Evolutionary conservation across 1,140 invertebrate species (phyloP), one percentile per base, ranked within the genome.

Genomic region (Brachionus rubens): DNA sequence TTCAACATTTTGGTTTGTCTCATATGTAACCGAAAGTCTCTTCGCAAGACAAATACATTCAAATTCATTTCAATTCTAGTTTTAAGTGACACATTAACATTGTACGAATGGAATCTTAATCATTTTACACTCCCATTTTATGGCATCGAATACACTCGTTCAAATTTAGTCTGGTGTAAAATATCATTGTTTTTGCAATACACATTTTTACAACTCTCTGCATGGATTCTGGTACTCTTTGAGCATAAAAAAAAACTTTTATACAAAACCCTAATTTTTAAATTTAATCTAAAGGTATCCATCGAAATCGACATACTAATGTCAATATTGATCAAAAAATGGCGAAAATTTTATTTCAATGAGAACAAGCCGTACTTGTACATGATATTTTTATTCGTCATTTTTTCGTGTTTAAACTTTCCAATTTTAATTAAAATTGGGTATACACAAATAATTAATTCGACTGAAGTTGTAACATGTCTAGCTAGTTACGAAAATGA

Each of bases 61-160:
- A 72, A 50, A n/a, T 72, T 72, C 19, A 26, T 72, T 7, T 24
- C 68, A 26, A n/a, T 48, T 36, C 7, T 72, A 6, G 16, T 16
- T 7, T 6, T 72, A 12, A 72, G 36, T 40, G 43, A 48, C 12
- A 72, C 47, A 33, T 9, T 72, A 24, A n/a, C 43, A 19, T 54
- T 72, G 24, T 72, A 72, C 24, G 68, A 54, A 30, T 72, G 68
- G 68, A 50, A 54, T 54, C 24, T 72, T 5, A 54, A 72, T 10
- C 68, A 72, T 24, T 72, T 72, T 72, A 48, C 48, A 4, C 12
- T 48, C 21, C 16, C 68, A 40, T 72, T 72, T 48, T 72, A 26
- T 40, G n/a, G 26, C n/a, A 19, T 72, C 9, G 46, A 72, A 33
- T 33, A 40, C 40, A 54, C 26, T 33, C 16, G 30, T 9, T 48